A percentile compares a stretch with the other conserved stretches of the same genome.
Conservation (phyloP, 2,113 vertebrate species). For the Mus pahari region DNA sequence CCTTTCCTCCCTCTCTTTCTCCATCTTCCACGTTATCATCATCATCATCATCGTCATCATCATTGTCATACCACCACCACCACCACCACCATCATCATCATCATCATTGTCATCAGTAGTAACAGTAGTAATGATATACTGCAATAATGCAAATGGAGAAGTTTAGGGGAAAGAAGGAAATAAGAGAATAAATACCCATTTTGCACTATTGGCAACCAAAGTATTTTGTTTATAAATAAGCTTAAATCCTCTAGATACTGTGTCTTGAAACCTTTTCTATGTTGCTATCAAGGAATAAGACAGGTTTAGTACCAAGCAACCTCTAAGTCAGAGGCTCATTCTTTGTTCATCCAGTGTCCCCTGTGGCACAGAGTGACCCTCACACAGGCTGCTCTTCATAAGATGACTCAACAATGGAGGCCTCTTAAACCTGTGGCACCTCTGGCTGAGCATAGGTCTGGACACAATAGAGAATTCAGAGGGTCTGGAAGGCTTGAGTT, state of each 20-base stretch:
- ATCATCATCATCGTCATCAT: neutral
- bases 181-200: neutral
- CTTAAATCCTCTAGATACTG: neutral
- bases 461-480: neutral
- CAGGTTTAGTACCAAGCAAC: neutral
- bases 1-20: neutral
- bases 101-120: neutral
- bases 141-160: neutral
- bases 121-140: neutral
- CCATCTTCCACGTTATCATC: neutral
- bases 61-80: no score
- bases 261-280: neutral
- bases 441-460: neutral
- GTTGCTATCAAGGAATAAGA: neutral
- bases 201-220: neutral
- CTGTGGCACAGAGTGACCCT: neutral
- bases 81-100: neutral
- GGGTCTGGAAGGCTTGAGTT: neutral
- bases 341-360: neutral
- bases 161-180: neutral
- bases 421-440: neutral
- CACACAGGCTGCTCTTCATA: accelerated
- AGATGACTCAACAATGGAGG: neutral
- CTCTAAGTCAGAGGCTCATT: neutral
- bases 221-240: neutral